These are phyloP conservation scores for Sarcoramphus papa DNA, from an alignment of 2,797 vertebrate genomes.

Conservation along the genomic window DNA sequence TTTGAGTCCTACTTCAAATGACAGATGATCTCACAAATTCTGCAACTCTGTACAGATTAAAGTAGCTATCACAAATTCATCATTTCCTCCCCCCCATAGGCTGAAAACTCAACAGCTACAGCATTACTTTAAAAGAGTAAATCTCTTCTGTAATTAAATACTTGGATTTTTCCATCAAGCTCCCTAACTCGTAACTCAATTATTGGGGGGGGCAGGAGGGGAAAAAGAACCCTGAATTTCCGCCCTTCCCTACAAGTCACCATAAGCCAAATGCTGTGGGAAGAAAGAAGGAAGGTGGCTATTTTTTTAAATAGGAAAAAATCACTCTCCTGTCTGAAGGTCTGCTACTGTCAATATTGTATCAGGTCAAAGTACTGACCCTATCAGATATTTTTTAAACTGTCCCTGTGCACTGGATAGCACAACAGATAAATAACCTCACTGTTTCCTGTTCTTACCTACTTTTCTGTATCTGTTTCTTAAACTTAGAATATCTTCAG, in stretches of 20 bases:
- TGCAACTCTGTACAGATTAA: not conserved
- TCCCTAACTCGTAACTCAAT: not conserved
- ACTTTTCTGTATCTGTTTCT: not conserved
- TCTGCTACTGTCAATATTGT: not conserved
- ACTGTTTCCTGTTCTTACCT: not conserved
- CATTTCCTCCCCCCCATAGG: fast-evolving
- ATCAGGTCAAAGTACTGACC: not conserved
- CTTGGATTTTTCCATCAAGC: not conserved
- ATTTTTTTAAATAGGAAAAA: not conserved
- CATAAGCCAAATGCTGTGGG: not conserved
- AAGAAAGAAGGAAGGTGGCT: not conserved
- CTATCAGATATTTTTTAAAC: not conserved
- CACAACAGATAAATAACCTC: not conserved
- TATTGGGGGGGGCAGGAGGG: fast-evolving
- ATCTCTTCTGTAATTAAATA: not conserved
- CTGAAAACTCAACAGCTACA: not conserved
- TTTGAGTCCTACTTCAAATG: not conserved
- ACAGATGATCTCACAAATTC: not conserved
- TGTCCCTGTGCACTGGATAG: not conserved
- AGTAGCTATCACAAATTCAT: not conserved
- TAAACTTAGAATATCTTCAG: not conserved
- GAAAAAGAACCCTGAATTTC: not conserved
- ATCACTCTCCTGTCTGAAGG: not conserved
- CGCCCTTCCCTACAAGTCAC: not conserved
- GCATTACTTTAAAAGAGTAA: not conserved